phyloP scores from a whole-genome alignment of 2,797 vertebrate genomes.

The Stomatorhinus walkeri region DNA sequence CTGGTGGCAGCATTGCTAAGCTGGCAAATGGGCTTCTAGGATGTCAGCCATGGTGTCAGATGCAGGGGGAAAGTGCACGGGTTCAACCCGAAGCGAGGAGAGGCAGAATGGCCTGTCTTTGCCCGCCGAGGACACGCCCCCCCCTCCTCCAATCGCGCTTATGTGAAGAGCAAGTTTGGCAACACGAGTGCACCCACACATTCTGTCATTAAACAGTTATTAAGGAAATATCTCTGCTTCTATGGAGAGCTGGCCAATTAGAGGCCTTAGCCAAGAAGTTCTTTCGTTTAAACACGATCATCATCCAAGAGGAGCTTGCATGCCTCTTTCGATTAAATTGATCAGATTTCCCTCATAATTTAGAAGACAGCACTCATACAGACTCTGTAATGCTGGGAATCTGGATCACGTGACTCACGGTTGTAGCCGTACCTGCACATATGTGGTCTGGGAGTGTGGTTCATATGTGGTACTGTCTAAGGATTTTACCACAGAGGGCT shows the following conservation, averaged over 20 bases:
- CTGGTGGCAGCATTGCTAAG: not conserved
- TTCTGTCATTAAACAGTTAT: conserved; percentile 19
- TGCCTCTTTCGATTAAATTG: conserved; percentile 7
- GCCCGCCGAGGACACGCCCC: not conserved
- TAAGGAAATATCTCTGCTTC: conserved; percentile 12
- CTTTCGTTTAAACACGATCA: conserved; percentile 13
- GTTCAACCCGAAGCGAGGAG: not conserved
- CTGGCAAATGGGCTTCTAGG: not conserved
- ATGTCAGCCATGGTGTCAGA: not conserved
- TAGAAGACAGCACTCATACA: not conserved
- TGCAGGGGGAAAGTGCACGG: not conserved
- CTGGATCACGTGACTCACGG: not conserved
- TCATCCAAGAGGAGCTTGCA: not conserved
- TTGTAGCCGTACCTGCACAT: not conserved
- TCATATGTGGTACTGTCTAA: not conserved
- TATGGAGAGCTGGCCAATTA: not conserved
- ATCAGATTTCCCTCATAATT: not conserved
- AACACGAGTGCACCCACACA: not conserved
- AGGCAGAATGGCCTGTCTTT: not conserved
- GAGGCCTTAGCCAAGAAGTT: not conserved
- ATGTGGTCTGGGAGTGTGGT: not conserved
- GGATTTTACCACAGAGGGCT: not conserved
- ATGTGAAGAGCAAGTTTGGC: not conserved
- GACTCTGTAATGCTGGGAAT: not conserved
- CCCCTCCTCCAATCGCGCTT: not conserved